Evolutionary conservation across 2,113 vertebrate genomes (phyloP), one percentile per base, ranked within the genome.

Genomic region (Clarias gariepinus): DNA sequence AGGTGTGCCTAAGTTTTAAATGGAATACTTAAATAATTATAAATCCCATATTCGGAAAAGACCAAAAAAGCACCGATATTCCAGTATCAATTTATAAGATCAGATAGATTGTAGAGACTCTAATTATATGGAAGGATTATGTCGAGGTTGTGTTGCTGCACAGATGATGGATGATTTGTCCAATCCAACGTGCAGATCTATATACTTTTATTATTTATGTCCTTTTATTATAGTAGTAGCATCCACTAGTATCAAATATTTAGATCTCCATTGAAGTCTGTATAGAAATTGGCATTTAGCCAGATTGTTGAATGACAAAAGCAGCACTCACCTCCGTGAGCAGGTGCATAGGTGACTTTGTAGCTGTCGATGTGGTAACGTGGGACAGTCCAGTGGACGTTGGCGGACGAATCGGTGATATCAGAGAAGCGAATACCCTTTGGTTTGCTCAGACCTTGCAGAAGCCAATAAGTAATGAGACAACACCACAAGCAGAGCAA

Each of bases 381-480:
- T 0, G 97, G 96, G 0, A 95, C 90, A 1, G 90, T 93, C 98
- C 98, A 99, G 94, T 95, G 97, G 85, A 98, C 96, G 0, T 95
- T 95, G 85, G 97, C 96, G 0, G 97, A 94, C 0, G 96, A 96
- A 91, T 99, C 98, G 0, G 96, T 98, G 91, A 99, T 95, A 82
- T 99, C 97, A 3, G 97, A 96, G 94, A 99, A 98, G 6, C 93
- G 91, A 77, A 99, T 94, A 71, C 96, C 97, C 89, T 96, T 97
- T 0, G 96, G 97, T 85, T 96, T 92, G 36, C 97, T 96, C 91
- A 99, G 91, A 36, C 93, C 98, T 99, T 93, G 12, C 28, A 63
- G 21, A 47, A 66, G 47, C 82, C 8, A 6, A 58, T 0, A 58
- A 73, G 91, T 28, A 91, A 33, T 88, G 52, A 86, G 83, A 79